Base-by-base conservation (phyloP, 2,888 invertebrate species). In the Metalampra italica region DNA sequence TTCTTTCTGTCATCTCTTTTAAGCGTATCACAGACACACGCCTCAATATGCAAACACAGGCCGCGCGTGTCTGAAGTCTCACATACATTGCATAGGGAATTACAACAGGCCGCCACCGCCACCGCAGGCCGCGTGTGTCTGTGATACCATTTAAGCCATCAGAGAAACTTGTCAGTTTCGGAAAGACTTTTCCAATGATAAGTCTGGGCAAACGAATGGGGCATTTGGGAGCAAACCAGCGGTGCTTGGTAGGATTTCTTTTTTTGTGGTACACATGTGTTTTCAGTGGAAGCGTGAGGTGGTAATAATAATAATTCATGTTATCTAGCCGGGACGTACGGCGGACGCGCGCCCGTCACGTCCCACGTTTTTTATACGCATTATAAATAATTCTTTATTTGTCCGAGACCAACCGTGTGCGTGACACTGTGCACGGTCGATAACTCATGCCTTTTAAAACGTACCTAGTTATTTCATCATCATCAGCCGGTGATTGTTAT, bases 291-390 rank as follows among this genome's bases (percentile, higher is more conserved):
- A 52, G 68, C 71, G 68, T 74, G 75, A 68, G 65, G 51, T 59
- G 58, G 58, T 73, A 71, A 73, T 74, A 71, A 75, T 67, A 70
- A 73, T 74, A 71, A 62, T 66, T 76, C 65, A 68, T 60, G 68
- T 77, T 77, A 78, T 81, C 79, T 81, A 66, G 64, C 71, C 64
- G 67, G 67, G 66, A 62, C 63, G 65, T 62, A 60, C 61, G 62
- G 56, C 64, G 65, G 71, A 68, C 70, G 70, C 64, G 70, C 64
- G 67, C 58, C 58, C 57, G 63, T 59, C 66, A 58, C 62, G 72
- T 64, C 60, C 56, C 46, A 43, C 49, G 55, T 61, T 59, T 73
- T 76, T 76, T 77, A 71, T 71, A 72, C 63, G 63, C 64, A 63
- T 67, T 68, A 66, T 75, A 71, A 67, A 67, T 68, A 59, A 63